Base-by-base conservation (phyloP, 2,888 invertebrate genomes). In the Heliconius ethilla region DNA sequence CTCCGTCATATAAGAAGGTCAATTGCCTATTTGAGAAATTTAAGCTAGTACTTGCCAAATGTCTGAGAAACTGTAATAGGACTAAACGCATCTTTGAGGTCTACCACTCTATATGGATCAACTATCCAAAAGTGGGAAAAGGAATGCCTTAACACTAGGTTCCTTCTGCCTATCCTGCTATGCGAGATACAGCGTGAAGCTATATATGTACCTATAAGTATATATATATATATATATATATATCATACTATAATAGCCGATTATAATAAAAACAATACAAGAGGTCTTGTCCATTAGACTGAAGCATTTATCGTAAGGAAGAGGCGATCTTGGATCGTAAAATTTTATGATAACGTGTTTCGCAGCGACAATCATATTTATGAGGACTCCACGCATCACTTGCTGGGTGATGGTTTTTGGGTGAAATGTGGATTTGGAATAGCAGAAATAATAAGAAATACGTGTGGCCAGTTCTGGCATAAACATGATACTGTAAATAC, bases 261-360 rank as follows among this genome's bases (percentile, higher is more conserved):
- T 65, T 45, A 63, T 85, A 86, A 63, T 74, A 63, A 74, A 45
- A 74, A 65, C 63, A 63, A 27, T 1, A 74, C 65, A 74, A 74
- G 45, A 74, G 74, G 18, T 18, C 75, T 72, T 75, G 78, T 78
- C 78, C 80, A 80, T 79, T 81, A 78, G 65, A 78, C 55, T 27
- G 75, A 37, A 75, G 78, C 75, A 67, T 70, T 75, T 67, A 75
- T 59, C 55, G 75, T 69, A 76, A 81, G 81, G 82, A 82, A 82
- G 79, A 81, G 75, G 78, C 79, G 80, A 79, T 81, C 78, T 79
- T 78, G 75, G 70, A 82, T 93, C 92, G 90, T 94, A 93, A 93
- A 93, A 90, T 91, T 93, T 94, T 92, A 93, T 91, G 93, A 93
- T 91, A 90, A 93, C 83, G 83, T 78, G 86, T 82, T 83, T 81